Evolutionary conservation across 2,888 invertebrate genomes (phyloP).

Genomic region (Ernsta delagoae): DNA sequence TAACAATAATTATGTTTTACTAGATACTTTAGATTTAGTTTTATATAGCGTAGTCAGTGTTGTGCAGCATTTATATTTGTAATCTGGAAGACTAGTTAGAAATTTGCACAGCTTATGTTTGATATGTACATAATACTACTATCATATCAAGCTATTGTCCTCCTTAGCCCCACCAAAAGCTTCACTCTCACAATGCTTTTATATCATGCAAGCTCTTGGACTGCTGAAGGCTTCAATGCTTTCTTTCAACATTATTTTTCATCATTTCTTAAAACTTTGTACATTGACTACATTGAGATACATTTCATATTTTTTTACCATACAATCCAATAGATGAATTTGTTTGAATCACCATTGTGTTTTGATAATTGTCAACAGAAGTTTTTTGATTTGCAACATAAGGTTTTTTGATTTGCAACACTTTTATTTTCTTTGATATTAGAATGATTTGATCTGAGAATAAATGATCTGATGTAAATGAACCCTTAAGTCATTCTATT

Average conservation of each 20-base stretch:
- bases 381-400: too few species aligned
- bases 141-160: constrained; percentile 20
- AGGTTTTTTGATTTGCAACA: too few species aligned
- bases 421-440: too few species aligned
- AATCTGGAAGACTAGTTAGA: constrained; percentile 23
- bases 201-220: constrained; percentile 17
- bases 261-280: background rate
- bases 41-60: constrained; percentile 6
- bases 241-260: background rate
- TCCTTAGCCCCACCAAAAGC: constrained; percentile 21
- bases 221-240: constrained; percentile 17
- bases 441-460: too few species aligned
- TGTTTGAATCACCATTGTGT: background rate
- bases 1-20: constrained; percentile 31
- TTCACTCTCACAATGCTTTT: constrained; percentile 22
- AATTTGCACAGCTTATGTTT: constrained; percentile 37
- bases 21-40: constrained; percentile 2
- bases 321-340: background rate
- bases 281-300: background rate
- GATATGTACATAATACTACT: constrained; percentile 27
- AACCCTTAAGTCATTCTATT: background rate
- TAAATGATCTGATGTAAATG: too few species aligned
- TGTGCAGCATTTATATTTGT: constrained; percentile 18
- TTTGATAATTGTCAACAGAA: background rate
- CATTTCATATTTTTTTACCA: background rate